Evolutionary conservation across 2,888 invertebrate genomes (phyloP), one percentile per base, ranked within the genome.

Genomic region (Geophilus truncorum): DNA sequence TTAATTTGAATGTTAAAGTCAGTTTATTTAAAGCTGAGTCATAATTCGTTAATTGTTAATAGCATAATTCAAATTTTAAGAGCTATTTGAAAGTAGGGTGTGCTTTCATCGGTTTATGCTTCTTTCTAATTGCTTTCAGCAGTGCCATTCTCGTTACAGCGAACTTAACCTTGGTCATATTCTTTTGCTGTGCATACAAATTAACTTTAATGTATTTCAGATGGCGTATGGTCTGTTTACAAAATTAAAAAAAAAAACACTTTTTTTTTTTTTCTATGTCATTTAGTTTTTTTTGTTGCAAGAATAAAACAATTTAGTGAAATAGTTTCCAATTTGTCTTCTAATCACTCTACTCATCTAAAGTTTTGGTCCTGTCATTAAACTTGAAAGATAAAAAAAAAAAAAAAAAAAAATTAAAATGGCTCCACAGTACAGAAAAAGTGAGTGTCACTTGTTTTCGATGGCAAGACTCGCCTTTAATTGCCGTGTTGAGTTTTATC

Each of bases 351-450:
- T 40, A 40, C 36, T 40, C 36, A 40, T 40, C 36, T 40, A 40
- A 40, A 40, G 36, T 40, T 40, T 40, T 40, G 15, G 36, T 70
- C 28, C 28, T 70, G 70, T 25, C 70, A 70, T 70, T 28, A 70
- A 25, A 70, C 70, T 70, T 70, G 70, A 70, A 70, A 70, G 28
- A 23, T 70, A n/a, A n/a, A n/a, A n/a, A n/a, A n/a, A n/a, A n/a
- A n/a, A n/a, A 23, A 62, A 70, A 70, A 25, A 62, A 70, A 25
- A 25, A 70, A 70, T 23, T 25, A 70, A 70, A 70, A 70, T 25
- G 28, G 28, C 23, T 70, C 25, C 70, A 70, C 28, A 28, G 70
- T 40, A n/a, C n/a, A 40, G 36, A 40, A 40, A 25, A 70, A 70
- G 28, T 70, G 28, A 70, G 28, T 28, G 70, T 70, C 70, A 70